phyloP scores from a whole-genome alignment of 2,797 vertebrate genomes.

The Acropternis orthonyx region DNA sequence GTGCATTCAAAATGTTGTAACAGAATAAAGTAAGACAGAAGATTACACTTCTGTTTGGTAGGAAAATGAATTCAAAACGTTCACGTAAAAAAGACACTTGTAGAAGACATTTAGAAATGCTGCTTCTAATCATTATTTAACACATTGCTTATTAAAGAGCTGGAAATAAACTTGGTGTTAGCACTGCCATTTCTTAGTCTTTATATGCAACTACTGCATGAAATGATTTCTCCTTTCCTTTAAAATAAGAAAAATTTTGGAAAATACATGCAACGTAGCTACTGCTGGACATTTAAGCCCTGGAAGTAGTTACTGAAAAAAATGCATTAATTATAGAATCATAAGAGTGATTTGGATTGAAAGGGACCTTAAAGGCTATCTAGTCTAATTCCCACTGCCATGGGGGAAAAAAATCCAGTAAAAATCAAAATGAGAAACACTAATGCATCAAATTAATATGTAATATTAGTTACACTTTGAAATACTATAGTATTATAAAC shows the following conservation, averaged over 20 bases:
- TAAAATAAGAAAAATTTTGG: background rate
- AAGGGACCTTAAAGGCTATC: background rate
- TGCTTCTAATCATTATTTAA: slow-evolving; percentile 17
- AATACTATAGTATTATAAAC: background rate
- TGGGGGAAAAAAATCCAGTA: background rate
- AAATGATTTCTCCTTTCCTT: background rate
- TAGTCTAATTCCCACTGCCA: background rate
- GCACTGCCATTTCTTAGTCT: background rate
- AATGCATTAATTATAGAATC: background rate
- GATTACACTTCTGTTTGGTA: background rate
- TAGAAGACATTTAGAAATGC: background rate
- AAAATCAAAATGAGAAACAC: background rate
- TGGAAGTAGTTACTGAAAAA: background rate
- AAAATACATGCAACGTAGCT: background rate
- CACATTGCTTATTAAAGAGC: background rate
- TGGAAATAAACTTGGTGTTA: background rate
- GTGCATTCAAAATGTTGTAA: background rate
- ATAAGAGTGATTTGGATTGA: background rate
- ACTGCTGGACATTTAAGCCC: background rate
- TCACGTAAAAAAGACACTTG: background rate
- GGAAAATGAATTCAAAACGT: background rate
- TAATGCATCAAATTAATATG: background rate
- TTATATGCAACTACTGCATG: background rate
- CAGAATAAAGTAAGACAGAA: background rate
- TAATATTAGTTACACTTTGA: background rate